These are phyloP conservation scores for Hippocampus comes DNA, from an alignment of 2,113 vertebrate genomes.

Conservation along the genomic window DNA sequence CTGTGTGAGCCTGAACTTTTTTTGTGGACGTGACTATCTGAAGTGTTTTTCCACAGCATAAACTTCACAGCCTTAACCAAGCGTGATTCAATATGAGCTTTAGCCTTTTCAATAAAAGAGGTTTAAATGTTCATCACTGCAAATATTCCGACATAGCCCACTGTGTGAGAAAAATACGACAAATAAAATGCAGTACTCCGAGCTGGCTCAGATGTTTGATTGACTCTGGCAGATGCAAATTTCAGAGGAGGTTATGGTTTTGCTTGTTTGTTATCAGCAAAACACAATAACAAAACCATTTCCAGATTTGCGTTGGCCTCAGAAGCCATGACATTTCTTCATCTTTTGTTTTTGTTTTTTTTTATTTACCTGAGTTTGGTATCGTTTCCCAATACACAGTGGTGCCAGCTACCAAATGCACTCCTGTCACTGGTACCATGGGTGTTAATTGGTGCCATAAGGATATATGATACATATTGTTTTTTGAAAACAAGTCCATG, in stretches of 20 bases:
- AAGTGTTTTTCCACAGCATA: slow-evolving; percentile 12
- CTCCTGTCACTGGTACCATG: no score
- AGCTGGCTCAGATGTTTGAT: background rate
- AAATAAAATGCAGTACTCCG: background rate
- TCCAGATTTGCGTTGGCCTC: no score
- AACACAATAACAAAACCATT: background rate
- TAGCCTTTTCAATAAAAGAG: background rate
- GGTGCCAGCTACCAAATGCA: no score
- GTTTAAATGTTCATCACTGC: background rate
- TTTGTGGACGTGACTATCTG: slow-evolving; percentile 29
- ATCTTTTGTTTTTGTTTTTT: background rate
- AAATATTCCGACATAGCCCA: background rate
- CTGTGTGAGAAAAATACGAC: background rate
- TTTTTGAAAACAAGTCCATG: no score
- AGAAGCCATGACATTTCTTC: background rate
- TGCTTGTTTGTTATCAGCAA: background rate
- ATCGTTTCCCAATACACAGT: no score
- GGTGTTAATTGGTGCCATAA: no score
- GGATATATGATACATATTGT: no score
- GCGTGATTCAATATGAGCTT: slow-evolving; percentile 7
- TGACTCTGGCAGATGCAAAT: background rate
- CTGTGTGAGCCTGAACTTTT: slow-evolving; percentile 9
- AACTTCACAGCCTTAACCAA: slow-evolving; percentile 15
- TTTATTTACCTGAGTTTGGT: no score
- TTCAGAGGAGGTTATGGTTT: slow-evolving; percentile 1